Base-by-base conservation (phyloP, 2,797 vertebrate species). In the Oryzias sinensis region DNA sequence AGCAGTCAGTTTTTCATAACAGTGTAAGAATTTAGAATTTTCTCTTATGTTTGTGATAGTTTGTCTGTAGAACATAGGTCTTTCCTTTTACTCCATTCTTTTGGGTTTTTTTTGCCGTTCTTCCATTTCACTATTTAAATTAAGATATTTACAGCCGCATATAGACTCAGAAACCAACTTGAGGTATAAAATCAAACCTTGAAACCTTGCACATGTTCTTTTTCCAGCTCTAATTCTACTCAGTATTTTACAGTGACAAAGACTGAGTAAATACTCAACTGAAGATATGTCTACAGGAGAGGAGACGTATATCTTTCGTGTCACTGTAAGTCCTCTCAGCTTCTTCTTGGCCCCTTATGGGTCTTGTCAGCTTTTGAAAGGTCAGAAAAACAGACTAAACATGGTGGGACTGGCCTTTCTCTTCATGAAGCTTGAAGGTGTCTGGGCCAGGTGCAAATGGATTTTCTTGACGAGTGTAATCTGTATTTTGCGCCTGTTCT, bases 341-440 rank as follows among this genome's bases (percentile, higher is more conserved):
- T 79, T 62, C 68, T 73, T 59, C 68, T 74, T 60, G 44, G 72
- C 56, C 53, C 70, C 74, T 89, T 85, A 89, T 91, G 90, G 89
- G 84, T 89, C 87, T 84, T 84, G 79, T 92, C 90, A 91, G 72
- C 62, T 60, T 65, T 20, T 81, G 79, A 86, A 85, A 80, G 79
- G 68, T 71, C 77, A 71, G 76, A 16, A 53, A 72, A 84, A 74
- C 87, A 92, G 90, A 92, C 90, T 91, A 92, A 92, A 92, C 90
- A 92, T 57, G 79, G 75, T 68, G 73, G 74, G 72, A 62, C 85
- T 88, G 87, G 86, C 76, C 82, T 88, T 87, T 83, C 77, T 89
- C 88, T 78, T 71, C 82, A 24, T 66, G 79, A 71, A 79, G 87
- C 85, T 82, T 70, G 33, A 61, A 85, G 76, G 84, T 80, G 87